phyloP scores from a whole-genome alignment of 2,113 vertebrate genomes.

The Calidris pugnax region DNA sequence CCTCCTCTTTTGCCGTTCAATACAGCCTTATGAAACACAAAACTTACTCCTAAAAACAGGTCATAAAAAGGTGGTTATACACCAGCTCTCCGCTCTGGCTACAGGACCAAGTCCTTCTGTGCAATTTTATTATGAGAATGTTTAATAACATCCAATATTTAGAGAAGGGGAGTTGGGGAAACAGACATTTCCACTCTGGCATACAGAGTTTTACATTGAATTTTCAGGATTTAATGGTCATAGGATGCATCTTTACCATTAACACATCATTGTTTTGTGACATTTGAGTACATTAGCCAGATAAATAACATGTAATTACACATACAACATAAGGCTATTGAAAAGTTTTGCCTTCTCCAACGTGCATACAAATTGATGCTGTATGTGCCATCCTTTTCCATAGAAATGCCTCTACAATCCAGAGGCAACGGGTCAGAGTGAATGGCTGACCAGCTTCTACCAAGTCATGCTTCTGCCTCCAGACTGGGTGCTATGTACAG shows the following conservation, averaged over 20 bases:
- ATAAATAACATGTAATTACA: neutral
- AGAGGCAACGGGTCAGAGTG: fast-evolving
- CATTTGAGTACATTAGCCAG: neutral
- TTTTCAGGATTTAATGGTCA: neutral
- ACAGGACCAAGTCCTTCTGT: neutral
- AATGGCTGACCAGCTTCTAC: neutral
- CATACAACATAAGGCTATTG: neutral
- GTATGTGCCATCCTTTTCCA: neutral
- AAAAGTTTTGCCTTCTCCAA: neutral
- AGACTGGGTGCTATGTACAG: neutral
- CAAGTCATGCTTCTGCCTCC: neutral
- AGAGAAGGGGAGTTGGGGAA: neutral
- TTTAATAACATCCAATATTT: neutral
- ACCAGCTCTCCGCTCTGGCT: neutral
- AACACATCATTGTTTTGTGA: neutral
- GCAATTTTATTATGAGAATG: neutral
- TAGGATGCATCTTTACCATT: neutral
- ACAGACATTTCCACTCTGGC: neutral
- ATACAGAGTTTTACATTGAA: neutral
- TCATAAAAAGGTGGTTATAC: neutral
- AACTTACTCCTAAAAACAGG: neutral
- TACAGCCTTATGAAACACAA: neutral
- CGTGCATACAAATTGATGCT: neutral
- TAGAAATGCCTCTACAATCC: neutral
- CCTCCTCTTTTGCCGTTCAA: neutral